Evolutionary conservation across 2,113 vertebrate genomes (phyloP).

Genomic region (Onychostoma macrolepis): DNA sequence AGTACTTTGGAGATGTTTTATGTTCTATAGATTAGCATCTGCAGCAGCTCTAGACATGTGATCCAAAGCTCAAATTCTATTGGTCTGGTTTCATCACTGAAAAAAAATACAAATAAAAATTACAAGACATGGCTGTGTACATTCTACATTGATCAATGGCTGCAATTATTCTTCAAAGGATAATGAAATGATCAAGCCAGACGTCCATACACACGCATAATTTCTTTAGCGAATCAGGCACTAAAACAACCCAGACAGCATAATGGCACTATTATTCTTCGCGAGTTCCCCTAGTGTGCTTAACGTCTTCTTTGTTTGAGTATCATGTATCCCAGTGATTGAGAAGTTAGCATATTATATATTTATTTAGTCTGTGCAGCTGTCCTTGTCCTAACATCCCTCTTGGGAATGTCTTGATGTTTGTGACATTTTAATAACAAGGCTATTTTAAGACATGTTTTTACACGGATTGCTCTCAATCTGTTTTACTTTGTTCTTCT

Average conservation of each 20-base stretch:
- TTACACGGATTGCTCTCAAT: constrained; percentile 2
- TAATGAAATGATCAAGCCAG: background rate
- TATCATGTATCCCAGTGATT: background rate
- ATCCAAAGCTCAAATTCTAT: background rate
- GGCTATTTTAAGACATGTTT: constrained; percentile 41
- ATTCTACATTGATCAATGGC: background rate
- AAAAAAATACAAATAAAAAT: background rate
- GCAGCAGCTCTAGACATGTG: background rate
- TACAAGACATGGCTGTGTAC: background rate
- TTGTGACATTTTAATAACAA: constrained; percentile 52
- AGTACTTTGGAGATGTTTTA: background rate
- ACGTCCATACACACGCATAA: background rate
- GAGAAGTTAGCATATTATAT: constrained; percentile 29
- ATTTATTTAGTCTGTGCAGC: constrained; percentile 16
- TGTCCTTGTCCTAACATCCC: constrained; percentile 39
- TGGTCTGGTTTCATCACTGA: background rate
- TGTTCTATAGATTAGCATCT: background rate
- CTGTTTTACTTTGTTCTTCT: background rate
- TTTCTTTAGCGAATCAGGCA: background rate
- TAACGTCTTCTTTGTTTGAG: background rate
- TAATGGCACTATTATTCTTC: background rate
- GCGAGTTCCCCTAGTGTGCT: background rate
- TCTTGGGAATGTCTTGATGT: constrained; percentile 37
- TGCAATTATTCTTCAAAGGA: background rate
- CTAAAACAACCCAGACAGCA: background rate